Evolutionary conservation across 2,888 invertebrate species (phyloP), one percentile per base, ranked within the genome.

Genomic region (Ceraclea dissimilis): DNA sequence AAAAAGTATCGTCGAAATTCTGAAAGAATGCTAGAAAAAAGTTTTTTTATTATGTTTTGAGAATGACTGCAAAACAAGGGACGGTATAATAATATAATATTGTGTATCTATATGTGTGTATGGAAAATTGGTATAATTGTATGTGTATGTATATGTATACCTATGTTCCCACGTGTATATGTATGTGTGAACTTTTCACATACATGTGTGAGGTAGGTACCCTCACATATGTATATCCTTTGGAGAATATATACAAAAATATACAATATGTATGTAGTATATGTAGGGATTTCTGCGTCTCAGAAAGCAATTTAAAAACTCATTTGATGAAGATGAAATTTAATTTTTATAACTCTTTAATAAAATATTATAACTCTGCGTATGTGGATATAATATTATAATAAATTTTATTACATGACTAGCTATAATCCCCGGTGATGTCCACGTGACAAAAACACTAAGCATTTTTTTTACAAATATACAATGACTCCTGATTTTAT

Each of bases 151-250:
- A 26, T 26, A 4, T 39, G 13, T 4, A 4, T 39, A 13, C 16
- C 13, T 39, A 11, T 31, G n/a, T 47, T 8, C n/a, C n/a, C 18
- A 47, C 6, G 6, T 47, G 47, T 52, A 34, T 53, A 21, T 17
- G 54, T 51, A 33, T 59, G 56, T 56, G 51, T 54, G 56, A 52
- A 58, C 21, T 47, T 54, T 59, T 56, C 52, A 56, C 21, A 31
- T 53, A 39, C 13, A 39, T 39, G n/a, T 39, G 13, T 39, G 4
- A 26, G 26, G 16, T 39, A 39, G 8, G 8, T 39, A 39, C 39
- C 13, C 13, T 39, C 13, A 13, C 2, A 16, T 39, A 39, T 39
- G 16, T n/a, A 39, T 39, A 39, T n/a, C 26, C 26, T 26, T 26
- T 10, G 4, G 10, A 26, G 26, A 26, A 26, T 26, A 26, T 26